Conservation (phyloP, 1,140 invertebrate genomes). For the Heliconius hewitsoni region DNA sequence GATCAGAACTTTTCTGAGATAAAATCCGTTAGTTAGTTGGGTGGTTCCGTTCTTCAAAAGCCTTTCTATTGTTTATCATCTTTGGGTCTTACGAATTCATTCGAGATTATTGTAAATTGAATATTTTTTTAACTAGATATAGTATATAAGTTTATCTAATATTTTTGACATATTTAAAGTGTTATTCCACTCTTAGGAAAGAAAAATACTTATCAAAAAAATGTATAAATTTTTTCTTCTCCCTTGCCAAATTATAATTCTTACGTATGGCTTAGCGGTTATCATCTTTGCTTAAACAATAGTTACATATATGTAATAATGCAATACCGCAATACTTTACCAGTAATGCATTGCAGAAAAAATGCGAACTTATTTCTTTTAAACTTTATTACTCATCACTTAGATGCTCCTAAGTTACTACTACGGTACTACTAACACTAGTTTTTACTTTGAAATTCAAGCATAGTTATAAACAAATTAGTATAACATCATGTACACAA, state of each 20-base stretch:
- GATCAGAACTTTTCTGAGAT: slow-evolving; percentile 34
- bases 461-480: slow-evolving; percentile 10
- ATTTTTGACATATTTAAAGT: too few species aligned
- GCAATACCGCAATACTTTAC: too few species aligned
- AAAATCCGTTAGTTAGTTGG: slow-evolving; percentile 54
- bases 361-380: too few species aligned
- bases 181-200: too few species aligned
- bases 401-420: background rate
- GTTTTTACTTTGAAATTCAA: background rate
- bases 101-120: slow-evolving; percentile 38
- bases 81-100: slow-evolving; percentile 49
- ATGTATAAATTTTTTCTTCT: too few species aligned
- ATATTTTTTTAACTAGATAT: background rate
- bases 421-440: background rate
- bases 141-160: too few species aligned
- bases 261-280: too few species aligned
- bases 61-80: slow-evolving; percentile 63
- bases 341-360: too few species aligned
- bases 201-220: too few species aligned
- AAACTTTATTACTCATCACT: background rate
- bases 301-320: too few species aligned
- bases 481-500: slow-evolving; percentile 5
- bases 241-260: too few species aligned
- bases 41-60: slow-evolving; percentile 54
- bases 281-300: too few species aligned